Evolutionary conservation across 1,140 invertebrate species (phyloP), one percentile per base, ranked within the genome.

Genomic region (Brachionus asplanchnoidis): DNA sequence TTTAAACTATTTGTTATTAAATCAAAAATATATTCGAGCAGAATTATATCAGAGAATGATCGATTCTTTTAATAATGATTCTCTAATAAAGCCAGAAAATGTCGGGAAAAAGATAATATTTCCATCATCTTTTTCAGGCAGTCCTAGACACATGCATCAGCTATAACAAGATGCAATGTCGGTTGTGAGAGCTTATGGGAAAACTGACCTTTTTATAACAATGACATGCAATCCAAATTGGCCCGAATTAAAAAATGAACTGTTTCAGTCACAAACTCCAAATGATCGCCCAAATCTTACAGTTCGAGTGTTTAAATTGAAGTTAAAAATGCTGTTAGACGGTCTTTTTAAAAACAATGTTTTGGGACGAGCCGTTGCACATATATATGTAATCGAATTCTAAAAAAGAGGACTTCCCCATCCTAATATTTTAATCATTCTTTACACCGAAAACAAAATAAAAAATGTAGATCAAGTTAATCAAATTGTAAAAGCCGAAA

Each of bases 371-470:
- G 85, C 86, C 44, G 46, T 84, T n/a, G 88, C 88, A 36, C 88
- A 86, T 46, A 86, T 90, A 88, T 89, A 89, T 84, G 85, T 87
- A 23, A 85, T 92, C 50, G 91, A 92, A 87, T 92, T 89, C 88
- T 90, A 92, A 86, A 92, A 92, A 86, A 86, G 90, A 85, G 90
- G 91, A 8, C 86, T 91, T 32, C 90, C 91, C 0, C 91, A 92
- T 89, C 87, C 87, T 5, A 91, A 91, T 86, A 90, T 92, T 84
- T 85, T 92, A 17, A 60, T 92, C 17, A 91, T 87, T 88, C 87
- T 89, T 46, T 44, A 20, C 6, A 60, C 79, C 7, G 78, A 85
- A n/a, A n/a, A 86, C 17, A 60, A 78, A 20, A 32, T 85, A 20
- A 84, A 84, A 86, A 32, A 73, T 42, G 73, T 14, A 11, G 12